A percentile compares a stretch with the other conserved stretches of the same genome.
Evolutionary conservation across 2,113 vertebrate genomes (phyloP).

Genomic region (Salvelinus namaycush): DNA sequence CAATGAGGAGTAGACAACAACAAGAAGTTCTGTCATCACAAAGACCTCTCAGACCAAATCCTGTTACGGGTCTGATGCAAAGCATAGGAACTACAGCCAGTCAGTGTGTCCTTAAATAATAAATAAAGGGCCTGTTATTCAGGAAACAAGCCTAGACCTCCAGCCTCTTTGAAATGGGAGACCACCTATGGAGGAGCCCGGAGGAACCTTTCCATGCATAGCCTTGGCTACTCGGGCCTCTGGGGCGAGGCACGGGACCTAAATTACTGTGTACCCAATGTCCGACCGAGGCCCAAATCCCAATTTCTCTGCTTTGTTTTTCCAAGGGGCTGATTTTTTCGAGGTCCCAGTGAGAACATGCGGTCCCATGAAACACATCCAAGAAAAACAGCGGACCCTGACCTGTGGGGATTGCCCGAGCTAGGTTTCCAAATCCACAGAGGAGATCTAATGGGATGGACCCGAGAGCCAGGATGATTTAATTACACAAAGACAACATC

Average conservation of each 20-base stretch:
- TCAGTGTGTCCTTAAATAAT: conserved; percentile 37
- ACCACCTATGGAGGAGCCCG: conserved; percentile 19
- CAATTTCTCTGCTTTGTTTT: not conserved
- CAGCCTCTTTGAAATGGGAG: conserved; percentile 28
- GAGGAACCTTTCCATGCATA: conserved; percentile 32
- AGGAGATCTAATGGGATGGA: conserved; percentile 44
- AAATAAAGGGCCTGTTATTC: conserved; percentile 22
- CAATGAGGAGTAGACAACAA: conserved; percentile 11
- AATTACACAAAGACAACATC: conserved; percentile 64
- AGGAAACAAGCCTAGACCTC: conserved; percentile 34
- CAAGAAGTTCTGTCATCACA: conserved; percentile 13
- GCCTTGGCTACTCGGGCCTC: conserved; percentile 6
- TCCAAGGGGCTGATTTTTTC: conserved; percentile 24
- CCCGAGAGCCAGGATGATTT: conserved; percentile 51
- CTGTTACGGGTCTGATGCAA: conserved; percentile 8
- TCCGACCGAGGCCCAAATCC: too few species aligned
- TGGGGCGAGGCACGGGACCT: not conserved
- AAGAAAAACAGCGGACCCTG: conserved; percentile 65
- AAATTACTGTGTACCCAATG: conserved; percentile 30
- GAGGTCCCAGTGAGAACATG: conserved; percentile 56
- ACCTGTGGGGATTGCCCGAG: conserved; percentile 58
- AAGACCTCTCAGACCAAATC: not conserved
- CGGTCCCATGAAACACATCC: conserved; percentile 63
- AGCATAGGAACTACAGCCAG: not conserved
- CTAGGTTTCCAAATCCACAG: conserved; percentile 50